A percentile compares a stretch with the other conserved stretches of the same genome.
These are phyloP conservation scores for Apis dorsata DNA, from an alignment of 1,140 invertebrate genomes.

Conservation along the genomic window DNA sequence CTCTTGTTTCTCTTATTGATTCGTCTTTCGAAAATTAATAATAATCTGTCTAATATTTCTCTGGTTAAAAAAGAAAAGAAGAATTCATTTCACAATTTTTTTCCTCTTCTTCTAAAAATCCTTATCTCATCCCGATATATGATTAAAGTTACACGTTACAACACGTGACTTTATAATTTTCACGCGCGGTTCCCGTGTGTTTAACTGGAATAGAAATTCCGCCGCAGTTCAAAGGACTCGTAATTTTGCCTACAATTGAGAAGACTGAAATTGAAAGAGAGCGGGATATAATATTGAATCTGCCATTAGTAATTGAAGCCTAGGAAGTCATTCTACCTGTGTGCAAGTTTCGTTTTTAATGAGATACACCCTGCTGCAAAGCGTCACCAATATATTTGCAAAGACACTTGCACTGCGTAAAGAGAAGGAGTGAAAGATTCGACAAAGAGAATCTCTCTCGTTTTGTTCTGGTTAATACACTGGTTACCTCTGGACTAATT, in stretches of 20 bases:
- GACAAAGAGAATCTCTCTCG: background rate
- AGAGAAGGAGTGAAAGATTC: background rate
- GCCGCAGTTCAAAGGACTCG: background rate
- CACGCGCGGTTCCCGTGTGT: too few relatives aligned
- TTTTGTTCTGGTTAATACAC: background rate
- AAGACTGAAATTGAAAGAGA: background rate
- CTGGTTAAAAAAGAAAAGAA: too few relatives aligned
- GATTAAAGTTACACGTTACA: too few relatives aligned
- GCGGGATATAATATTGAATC: background rate
- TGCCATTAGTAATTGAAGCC: background rate
- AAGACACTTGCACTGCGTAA: background rate
- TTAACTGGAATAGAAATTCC: background rate
- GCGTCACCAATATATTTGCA: constrained; percentile 9
- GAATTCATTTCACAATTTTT: too few relatives aligned
- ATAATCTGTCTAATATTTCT: too few relatives aligned
- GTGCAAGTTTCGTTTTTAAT: background rate
- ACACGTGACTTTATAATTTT: background rate
- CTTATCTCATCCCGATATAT: too few relatives aligned
- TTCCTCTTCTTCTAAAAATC: too few relatives aligned
- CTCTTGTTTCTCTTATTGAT: background rate
- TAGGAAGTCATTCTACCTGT: background rate
- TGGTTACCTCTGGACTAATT: background rate
- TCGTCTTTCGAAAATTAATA: background rate
- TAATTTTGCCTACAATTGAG: background rate
- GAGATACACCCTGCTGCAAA: background rate